Conservation (phyloP, 1,140 invertebrate genomes). For the Aphis gossypii region DNA sequence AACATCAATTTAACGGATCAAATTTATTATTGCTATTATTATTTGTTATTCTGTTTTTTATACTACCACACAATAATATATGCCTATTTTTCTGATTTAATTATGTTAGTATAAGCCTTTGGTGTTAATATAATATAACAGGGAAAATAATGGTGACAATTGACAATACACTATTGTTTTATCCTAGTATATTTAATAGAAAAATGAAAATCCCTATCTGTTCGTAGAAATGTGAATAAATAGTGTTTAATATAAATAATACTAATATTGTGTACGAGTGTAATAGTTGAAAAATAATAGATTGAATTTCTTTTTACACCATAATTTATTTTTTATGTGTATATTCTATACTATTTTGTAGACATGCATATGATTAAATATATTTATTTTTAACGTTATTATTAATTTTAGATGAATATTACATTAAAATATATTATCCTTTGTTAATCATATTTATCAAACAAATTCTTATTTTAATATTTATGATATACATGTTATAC, state of each 20-base stretch:
- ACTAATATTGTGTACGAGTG: neutral
- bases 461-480: too few relatives aligned
- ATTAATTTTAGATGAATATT: too few relatives aligned
- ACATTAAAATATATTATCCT: too few relatives aligned
- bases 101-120: neutral
- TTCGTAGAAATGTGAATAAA: neutral
- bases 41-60: neutral
- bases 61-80: neutral
- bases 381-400: too few relatives aligned
- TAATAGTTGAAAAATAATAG: neutral
- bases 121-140: neutral
- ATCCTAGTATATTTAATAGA: neutral
- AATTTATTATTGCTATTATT: constrained; percentile 5
- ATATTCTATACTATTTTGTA: too few relatives aligned
- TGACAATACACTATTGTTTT: neutral
- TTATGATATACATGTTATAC: too few relatives aligned
- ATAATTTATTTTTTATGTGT: too few relatives aligned
- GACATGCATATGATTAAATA: too few relatives aligned
- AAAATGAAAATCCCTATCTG: neutral
- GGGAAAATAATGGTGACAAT: neutral
- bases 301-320: neutral
- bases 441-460: neutral
- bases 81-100: neutral
- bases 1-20: neutral
- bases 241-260: neutral